A percentile compares a stretch with the other conserved stretches of the same genome.
Evolutionary conservation across 2,888 invertebrate genomes (phyloP).

Genomic region (Aspidiotus rigidus): DNA sequence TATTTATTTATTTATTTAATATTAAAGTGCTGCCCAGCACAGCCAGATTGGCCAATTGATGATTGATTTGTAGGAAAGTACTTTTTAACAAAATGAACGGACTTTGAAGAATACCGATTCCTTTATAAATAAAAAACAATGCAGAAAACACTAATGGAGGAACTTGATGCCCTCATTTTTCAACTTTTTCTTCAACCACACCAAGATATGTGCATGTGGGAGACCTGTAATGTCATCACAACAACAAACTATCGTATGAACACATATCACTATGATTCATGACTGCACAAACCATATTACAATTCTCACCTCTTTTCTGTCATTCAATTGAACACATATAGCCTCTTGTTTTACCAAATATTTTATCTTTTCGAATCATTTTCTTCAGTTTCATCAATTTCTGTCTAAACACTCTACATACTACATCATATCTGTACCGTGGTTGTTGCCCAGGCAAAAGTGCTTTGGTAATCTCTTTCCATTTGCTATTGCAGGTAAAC

Average conservation of each 20-base stretch:
- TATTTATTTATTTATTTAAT: too few species aligned
- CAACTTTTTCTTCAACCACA: slow-evolving; percentile 5
- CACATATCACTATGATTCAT: background rate
- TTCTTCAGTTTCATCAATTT: slow-evolving; percentile 38
- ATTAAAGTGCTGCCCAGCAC: too few species aligned
- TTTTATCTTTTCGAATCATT: slow-evolving; percentile 36
- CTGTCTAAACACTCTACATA: slow-evolving; percentile 38
- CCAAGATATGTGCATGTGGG: slow-evolving; percentile 40
- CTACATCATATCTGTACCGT: slow-evolving; percentile 39
- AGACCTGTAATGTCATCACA: slow-evolving; percentile 34
- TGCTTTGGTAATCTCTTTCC: slow-evolving; percentile 39
- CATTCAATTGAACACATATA: slow-evolving; percentile 39
- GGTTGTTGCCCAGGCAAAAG: slow-evolving; percentile 37
- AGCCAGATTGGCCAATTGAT: too few species aligned
- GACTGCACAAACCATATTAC: background rate
- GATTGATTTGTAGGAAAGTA: background rate
- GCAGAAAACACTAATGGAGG: too few species aligned
- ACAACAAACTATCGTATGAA: background rate
- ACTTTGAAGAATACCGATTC: too few species aligned
- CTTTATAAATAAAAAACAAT: too few species aligned
- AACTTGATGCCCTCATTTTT: background rate
- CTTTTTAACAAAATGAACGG: background rate
- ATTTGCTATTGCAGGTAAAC: slow-evolving; percentile 41
- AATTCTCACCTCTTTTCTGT: slow-evolving; percentile 40
- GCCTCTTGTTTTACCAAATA: slow-evolving; percentile 38